Evolutionary conservation across 2,113 vertebrate species (phyloP).

Genomic region (Onychorhynchus coronatus): DNA sequence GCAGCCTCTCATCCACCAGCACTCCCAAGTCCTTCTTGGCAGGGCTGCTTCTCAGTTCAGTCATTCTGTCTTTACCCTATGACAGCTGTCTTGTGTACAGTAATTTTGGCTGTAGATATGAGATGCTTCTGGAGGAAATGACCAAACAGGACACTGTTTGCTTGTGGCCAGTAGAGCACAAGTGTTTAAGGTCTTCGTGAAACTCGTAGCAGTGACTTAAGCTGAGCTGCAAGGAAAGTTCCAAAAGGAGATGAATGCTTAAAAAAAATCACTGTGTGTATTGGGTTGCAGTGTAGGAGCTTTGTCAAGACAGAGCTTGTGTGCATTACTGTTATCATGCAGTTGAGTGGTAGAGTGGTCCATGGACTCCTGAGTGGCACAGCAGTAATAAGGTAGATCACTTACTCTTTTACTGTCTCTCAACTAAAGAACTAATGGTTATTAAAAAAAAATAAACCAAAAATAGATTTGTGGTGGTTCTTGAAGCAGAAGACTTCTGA

Average conservation of each 20-base stretch:
- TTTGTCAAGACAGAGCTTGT: not conserved
- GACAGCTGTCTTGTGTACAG: not conserved
- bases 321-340: not conserved
- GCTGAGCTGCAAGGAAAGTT: not conserved
- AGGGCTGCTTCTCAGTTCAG: not conserved
- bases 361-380: not conserved
- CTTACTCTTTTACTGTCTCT: not conserved
- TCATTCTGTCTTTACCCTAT: rapidly evolving
- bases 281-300: not conserved
- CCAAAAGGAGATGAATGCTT: rapidly evolving
- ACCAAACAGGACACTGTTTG: not conserved
- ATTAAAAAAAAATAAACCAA: not conserved
- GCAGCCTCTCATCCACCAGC: not conserved
- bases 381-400: not conserved
- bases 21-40: not conserved
- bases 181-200: not conserved
- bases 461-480: not conserved
- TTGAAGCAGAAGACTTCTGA: not conserved
- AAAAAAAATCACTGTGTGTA: no score
- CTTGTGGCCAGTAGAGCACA: not conserved
- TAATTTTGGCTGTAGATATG: not conserved
- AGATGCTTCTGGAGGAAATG: not conserved
- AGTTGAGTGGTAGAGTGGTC: rapidly evolving
- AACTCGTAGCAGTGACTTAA: not conserved
- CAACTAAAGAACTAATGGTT: not conserved